Evolutionary conservation across 2,797 vertebrate species (phyloP).

Genomic region (Cuculus canorus): DNA sequence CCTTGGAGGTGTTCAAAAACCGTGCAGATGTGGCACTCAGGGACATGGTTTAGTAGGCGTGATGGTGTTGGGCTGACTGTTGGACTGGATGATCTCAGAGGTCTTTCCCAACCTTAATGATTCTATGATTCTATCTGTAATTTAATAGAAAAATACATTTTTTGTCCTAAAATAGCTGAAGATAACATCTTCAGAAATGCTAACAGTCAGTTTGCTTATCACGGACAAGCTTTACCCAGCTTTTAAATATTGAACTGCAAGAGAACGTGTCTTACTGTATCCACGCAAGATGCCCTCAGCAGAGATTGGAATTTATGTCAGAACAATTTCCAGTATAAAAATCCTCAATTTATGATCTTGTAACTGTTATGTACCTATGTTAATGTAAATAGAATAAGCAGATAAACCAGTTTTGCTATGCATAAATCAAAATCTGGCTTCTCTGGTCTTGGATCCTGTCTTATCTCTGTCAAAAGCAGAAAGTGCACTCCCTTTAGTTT

Average conservation of each 20-base stretch:
- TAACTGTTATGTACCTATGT: background rate
- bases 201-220: background rate
- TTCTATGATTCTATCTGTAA: background rate
- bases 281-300: background rate
- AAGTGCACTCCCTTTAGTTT: background rate
- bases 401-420: conserved; percentile 10
- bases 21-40: too few relatives aligned
- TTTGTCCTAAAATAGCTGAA: background rate
- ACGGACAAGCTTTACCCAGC: background rate
- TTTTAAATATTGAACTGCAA: background rate
- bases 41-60: too few relatives aligned
- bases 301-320: background rate
- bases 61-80: too few relatives aligned
- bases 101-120: too few relatives aligned
- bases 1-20: too few relatives aligned
- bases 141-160: background rate
- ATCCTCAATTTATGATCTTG: background rate
- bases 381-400: background rate
- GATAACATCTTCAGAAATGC: background rate
- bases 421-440: background rate
- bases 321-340: background rate
- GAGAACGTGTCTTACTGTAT: background rate
- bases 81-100: too few relatives aligned
- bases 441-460: background rate
- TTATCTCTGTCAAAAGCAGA: background rate